Base-by-base conservation (phyloP, 1,140 invertebrate species). In the Leptonema lineaticorne region DNA sequence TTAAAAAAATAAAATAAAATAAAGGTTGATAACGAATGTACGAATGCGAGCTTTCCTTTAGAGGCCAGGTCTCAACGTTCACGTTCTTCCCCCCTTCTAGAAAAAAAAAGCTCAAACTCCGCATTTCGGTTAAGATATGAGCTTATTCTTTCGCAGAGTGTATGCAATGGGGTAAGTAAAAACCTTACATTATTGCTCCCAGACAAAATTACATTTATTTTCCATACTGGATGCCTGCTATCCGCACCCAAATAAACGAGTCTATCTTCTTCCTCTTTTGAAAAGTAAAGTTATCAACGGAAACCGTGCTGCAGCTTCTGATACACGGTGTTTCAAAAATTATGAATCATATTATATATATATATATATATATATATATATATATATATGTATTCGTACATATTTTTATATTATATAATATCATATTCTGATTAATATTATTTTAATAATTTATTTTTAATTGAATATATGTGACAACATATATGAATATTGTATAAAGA, bases 171-270 rank as follows among this genome's bases (percentile, higher is more conserved):
- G 65, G 67, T 67, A 72, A 69, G 68, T 69, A 72, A 72, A 67
- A 72, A 72, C 71, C 71, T 69, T 72, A 72, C 71, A 72, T 72
- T 72, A 72, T 69, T 72, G 71, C 71, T 69, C 69, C 71, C 68
- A 72, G 71, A 72, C 71, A 69, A 72, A 72, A 72, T 72, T 72
- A 72, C 71, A 69, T 72, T 72, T 72, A 72, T 72, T 72, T 72
- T 72, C 67, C 71, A 72, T 72, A 72, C 64, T 69, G 53, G 68
- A 27, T 69, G 53, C 68, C 37, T 67, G 53, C 71, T 58, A 68
- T 71, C 70, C 70, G 63, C 70, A 69, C 70, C 70, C 70, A 69
- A 71, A 71, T 68, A 71, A 67, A 71, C 59, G 70, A 71, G 67
- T 71, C 64, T 71, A 63, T 71, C 70, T 68, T 64, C 63, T 67